Conservation (phyloP, 2,888 invertebrate species). For the Pollenia labialis region DNA sequence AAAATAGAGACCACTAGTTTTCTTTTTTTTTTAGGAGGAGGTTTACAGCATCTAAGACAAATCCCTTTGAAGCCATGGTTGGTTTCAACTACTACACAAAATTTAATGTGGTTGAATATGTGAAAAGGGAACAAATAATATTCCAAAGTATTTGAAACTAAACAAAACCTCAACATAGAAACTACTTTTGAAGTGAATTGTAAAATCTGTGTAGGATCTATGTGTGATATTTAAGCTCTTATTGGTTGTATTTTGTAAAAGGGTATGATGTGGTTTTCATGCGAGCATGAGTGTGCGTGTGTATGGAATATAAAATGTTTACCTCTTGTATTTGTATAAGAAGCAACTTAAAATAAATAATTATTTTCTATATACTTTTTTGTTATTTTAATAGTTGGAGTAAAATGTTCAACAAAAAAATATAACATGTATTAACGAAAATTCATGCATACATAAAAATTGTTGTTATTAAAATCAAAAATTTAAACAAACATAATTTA, state of each 20-base stretch:
- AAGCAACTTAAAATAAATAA: slow-evolving; percentile 63
- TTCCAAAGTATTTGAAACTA: slow-evolving; percentile 62
- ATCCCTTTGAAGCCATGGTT: slow-evolving; percentile 68
- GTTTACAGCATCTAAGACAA: slow-evolving; percentile 65
- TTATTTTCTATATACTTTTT: slow-evolving; percentile 31
- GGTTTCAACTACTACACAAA: slow-evolving; percentile 46
- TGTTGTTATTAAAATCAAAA: slow-evolving; percentile 67
- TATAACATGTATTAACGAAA: slow-evolving; percentile 37
- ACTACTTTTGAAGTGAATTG: slow-evolving; percentile 36
- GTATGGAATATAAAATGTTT: not conserved
- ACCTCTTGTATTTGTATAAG: slow-evolving; percentile 21
- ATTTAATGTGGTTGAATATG: slow-evolving; percentile 58
- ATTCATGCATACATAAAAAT: slow-evolving; percentile 44
- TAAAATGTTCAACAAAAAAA: slow-evolving; percentile 12
- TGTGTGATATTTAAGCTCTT: slow-evolving; percentile 16
- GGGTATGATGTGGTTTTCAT: slow-evolving; percentile 27
- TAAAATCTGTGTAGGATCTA: slow-evolving; percentile 49
- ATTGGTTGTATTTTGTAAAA: slow-evolving; percentile 31
- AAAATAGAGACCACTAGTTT: slow-evolving; percentile 34
- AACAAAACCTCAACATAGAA: slow-evolving; percentile 60
- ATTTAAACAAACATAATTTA: slow-evolving; percentile 50
- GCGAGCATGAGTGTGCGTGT: not conserved
- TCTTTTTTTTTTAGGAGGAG: slow-evolving; percentile 29
- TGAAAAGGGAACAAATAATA: slow-evolving; percentile 45
- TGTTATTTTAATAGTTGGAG: slow-evolving; percentile 11